Evolutionary conservation across 2,113 vertebrate genomes (phyloP).

Genomic region (Rhinolophus ferrumequinum): DNA sequence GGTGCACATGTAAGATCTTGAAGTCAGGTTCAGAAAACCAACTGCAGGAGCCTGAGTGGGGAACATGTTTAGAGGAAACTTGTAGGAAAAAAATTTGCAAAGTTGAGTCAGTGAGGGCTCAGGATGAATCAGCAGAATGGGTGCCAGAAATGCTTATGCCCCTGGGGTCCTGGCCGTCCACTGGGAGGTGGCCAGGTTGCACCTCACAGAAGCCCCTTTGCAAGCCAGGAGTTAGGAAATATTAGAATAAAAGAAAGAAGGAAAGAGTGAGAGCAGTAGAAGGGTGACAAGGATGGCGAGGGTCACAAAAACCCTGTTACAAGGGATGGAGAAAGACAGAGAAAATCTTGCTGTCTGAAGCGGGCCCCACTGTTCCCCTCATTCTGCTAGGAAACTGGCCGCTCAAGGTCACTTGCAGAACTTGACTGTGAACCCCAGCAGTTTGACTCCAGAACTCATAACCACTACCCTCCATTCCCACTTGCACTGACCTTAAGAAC

Average conservation of each 20-base stretch:
- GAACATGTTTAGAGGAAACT: neutral
- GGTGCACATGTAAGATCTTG: neutral
- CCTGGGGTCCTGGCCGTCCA: neutral
- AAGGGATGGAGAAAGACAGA: neutral
- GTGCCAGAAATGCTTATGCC: neutral
- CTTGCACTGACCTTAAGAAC: neutral
- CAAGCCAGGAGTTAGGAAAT: neutral
- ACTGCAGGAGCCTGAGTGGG: neutral
- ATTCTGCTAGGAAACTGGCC: neutral
- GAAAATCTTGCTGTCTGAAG: neutral
- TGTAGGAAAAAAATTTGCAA: neutral
- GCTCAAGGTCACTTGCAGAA: neutral
- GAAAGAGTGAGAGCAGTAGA: neutral
- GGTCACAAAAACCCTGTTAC: neutral
- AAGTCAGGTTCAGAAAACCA: constrained; percentile 29
- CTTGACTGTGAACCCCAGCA: neutral
- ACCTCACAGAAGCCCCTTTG: neutral
- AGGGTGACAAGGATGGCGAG: neutral
- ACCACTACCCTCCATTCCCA: neutral
- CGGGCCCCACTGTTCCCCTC: neutral
- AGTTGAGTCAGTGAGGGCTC: neutral
- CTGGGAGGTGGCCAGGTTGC: neutral
- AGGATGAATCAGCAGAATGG: neutral
- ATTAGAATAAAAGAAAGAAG: neutral
- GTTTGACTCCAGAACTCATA: constrained; percentile 9